phyloP scores from a whole-genome alignment of 2,113 vertebrate species.

The Microcebus griseorufus region DNA sequence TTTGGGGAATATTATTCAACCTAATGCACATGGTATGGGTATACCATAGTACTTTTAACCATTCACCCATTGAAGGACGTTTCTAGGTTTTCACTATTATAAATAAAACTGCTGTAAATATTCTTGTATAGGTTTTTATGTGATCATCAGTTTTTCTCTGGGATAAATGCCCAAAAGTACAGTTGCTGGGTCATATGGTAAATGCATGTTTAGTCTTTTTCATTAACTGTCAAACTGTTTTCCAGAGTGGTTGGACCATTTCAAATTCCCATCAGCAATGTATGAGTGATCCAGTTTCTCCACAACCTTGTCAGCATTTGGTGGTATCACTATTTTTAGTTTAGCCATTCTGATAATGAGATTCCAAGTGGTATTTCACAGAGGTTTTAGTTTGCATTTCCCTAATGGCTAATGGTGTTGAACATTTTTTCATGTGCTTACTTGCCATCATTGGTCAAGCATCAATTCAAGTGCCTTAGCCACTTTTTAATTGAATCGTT shows the following conservation, averaged over 20 bases:
- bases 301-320: not conserved
- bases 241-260: not conserved
- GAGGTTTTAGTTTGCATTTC: not conserved
- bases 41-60: not conserved
- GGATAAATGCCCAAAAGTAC: not conserved
- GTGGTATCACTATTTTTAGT: not conserved
- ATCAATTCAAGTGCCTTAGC: slow-evolving; percentile 21
- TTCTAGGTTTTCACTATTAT: not conserved
- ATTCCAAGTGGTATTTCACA: not conserved
- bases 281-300: not conserved
- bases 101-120: not conserved
- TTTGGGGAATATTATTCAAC: not conserved
- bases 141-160: not conserved
- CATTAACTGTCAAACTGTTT: not conserved
- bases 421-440: not conserved
- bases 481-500: not conserved
- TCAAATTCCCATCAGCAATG: not conserved
- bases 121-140: not conserved
- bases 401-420: not conserved
- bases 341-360: not conserved
- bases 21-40: too few relatives aligned
- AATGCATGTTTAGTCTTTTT: not conserved
- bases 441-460: not conserved
- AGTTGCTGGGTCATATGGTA: not conserved
- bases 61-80: not conserved